A percentile compares a stretch with the other conserved stretches of the same genome.
These are phyloP conservation scores for Glaucidium brasilianum DNA, from an alignment of 2,113 vertebrate species.

Conservation along the genomic window DNA sequence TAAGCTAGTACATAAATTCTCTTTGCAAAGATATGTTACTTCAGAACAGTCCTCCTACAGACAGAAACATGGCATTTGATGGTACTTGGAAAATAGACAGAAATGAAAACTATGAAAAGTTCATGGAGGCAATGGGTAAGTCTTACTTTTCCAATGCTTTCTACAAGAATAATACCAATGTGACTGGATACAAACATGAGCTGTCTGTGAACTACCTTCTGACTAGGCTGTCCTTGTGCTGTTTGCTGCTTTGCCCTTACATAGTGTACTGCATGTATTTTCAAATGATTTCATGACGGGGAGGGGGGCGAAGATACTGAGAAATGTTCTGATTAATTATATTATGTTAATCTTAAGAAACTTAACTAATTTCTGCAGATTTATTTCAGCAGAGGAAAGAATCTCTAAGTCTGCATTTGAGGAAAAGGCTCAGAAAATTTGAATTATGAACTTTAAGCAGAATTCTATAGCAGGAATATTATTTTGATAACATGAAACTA, in stretches of 20 bases:
- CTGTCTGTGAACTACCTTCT: neutral
- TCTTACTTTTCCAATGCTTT: neutral
- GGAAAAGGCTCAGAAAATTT: neutral
- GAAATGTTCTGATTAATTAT: neutral
- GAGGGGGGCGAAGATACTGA: neutral
- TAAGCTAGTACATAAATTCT: conserved; percentile 77
- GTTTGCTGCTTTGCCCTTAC: neutral
- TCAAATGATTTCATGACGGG: neutral
- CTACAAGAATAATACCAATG: neutral
- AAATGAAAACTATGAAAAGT: conserved; percentile 88
- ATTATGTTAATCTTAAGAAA: neutral
- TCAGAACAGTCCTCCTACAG: neutral
- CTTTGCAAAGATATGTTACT: conserved; percentile 18
- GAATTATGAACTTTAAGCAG: neutral
- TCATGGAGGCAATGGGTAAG: conserved; percentile 94
- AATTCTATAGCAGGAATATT: neutral
- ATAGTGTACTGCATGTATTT: neutral
- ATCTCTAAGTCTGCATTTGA: neutral
- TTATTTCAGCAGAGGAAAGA: neutral
- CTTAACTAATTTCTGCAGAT: neutral
- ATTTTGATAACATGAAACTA: neutral
- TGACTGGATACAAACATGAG: neutral
- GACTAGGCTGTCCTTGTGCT: neutral
- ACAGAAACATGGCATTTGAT: conserved; percentile 80
- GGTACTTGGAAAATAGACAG: conserved; percentile 86